phyloP scores from a whole-genome alignment of 2,113 vertebrate species.

The Siphamia tubifer region DNA sequence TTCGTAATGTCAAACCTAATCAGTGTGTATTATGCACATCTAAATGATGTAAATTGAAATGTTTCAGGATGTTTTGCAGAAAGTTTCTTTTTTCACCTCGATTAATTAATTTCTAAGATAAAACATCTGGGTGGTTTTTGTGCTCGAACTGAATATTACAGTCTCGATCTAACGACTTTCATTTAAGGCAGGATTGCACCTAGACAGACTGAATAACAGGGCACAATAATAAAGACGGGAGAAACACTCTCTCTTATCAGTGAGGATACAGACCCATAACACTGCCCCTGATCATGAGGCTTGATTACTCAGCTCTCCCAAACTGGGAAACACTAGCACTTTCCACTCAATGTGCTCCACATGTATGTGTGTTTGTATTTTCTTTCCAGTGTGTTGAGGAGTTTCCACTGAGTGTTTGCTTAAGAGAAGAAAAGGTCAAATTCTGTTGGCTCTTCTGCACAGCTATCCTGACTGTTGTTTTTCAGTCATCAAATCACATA shows the following conservation, averaged over 20 bases:
- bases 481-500: slow-evolving; percentile 26
- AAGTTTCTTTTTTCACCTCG: neutral
- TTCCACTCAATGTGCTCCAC: slow-evolving; percentile 42
- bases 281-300: slow-evolving; percentile 31
- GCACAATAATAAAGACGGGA: neutral
- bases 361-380: slow-evolving; percentile 50
- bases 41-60: neutral
- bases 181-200: neutral
- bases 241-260: slow-evolving; percentile 51
- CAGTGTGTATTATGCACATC: neutral
- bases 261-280: slow-evolving; percentile 62
- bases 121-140: neutral
- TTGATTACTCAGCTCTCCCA: slow-evolving; percentile 46
- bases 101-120: slow-evolving; percentile 1
- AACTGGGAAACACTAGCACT: slow-evolving; percentile 39
- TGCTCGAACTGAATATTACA: neutral
- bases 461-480: slow-evolving; percentile 12
- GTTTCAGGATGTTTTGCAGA: slow-evolving; percentile 2
- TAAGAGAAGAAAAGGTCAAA: slow-evolving; percentile 51
- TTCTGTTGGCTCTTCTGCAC: slow-evolving; percentile 3
- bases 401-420: slow-evolving; percentile 61
- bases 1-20: slow-evolving; percentile 26
- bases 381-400: slow-evolving; percentile 49
- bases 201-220: slow-evolving; percentile 9
- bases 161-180: neutral